Conservation (phyloP, 1,140 invertebrate species). For the Muscidifurax raptorellus region DNA sequence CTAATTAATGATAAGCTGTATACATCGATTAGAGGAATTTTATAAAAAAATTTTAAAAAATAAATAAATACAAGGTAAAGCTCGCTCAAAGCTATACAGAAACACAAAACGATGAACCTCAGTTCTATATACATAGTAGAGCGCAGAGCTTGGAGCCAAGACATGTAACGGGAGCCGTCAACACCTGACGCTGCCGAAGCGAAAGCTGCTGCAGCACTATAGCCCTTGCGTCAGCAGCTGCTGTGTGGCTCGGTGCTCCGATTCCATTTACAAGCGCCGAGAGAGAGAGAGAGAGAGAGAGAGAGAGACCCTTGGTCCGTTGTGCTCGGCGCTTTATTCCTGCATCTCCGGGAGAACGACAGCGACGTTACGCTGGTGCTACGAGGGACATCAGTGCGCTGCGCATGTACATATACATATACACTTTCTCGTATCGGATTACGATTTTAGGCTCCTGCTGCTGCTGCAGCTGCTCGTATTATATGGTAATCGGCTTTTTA, state of each 20-base stretch:
- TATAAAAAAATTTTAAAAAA: too few species aligned
- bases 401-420: background rate
- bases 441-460: background rate
- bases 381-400: background rate
- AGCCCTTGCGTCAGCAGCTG: background rate
- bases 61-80: too few species aligned
- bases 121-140: background rate
- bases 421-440: background rate
- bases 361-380: background rate
- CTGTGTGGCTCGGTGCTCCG: background rate
- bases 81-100: background rate
- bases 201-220: background rate
- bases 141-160: background rate
- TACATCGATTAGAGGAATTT: too few species aligned
- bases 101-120: background rate
- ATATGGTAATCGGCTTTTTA: background rate
- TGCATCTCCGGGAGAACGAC: background rate
- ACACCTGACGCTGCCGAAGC: background rate
- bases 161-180: background rate
- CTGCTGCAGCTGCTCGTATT: background rate
- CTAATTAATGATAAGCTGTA: too few species aligned
- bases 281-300: background rate
- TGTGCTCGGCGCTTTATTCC: background rate
- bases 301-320: background rate
- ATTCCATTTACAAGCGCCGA: background rate